Percentiles rank a stretch among this genome's conserved stretches.
Conservation (phyloP, 1,140 invertebrate genomes). For the Acyrthosiphon pisum region DNA sequence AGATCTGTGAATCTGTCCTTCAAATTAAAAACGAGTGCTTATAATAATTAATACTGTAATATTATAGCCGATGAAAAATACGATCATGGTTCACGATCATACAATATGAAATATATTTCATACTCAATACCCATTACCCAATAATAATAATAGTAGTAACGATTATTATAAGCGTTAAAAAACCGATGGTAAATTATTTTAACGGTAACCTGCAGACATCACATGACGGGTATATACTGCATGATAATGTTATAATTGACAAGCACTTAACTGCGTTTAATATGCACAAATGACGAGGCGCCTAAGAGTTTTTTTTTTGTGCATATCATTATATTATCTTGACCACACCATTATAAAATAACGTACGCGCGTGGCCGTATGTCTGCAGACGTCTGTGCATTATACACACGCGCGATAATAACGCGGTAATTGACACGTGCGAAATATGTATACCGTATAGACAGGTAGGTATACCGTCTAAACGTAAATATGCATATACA, state of each 20-base stretch:
- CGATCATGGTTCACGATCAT: background rate
- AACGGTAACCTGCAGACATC: background rate
- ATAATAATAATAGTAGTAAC: background rate
- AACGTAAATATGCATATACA: background rate
- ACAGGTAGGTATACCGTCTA: no score
- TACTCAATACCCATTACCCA: background rate
- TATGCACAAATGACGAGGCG: background rate
- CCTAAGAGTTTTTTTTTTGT: background rate
- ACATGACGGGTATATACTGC: background rate
- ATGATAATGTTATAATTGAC: background rate
- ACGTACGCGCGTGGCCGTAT: background rate
- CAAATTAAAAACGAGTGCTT: background rate
- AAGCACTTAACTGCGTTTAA: background rate
- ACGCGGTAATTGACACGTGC: conserved; percentile 31
- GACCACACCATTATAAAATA: background rate
- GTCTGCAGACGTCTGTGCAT: background rate
- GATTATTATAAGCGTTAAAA: background rate
- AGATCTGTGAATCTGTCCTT: background rate
- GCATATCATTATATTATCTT: background rate
- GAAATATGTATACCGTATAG: background rate
- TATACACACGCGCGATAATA: background rate
- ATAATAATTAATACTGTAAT: background rate
- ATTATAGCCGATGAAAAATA: background rate
- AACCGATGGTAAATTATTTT: background rate
- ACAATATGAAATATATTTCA: background rate